Evolutionary conservation across 1,140 invertebrate genomes (phyloP).

Genomic region (Piezodorus guildinii): DNA sequence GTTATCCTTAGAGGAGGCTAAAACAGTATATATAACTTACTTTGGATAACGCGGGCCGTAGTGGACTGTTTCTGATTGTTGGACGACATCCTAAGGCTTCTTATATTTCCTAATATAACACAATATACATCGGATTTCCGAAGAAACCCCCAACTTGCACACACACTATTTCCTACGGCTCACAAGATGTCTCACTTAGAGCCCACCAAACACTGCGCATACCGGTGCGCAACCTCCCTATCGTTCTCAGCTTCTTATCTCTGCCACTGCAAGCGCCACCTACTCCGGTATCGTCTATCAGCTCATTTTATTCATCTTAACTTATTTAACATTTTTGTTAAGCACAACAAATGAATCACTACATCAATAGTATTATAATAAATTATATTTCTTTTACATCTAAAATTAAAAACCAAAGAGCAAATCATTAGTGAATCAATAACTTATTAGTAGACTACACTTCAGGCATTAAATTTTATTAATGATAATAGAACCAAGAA

Average conservation of each 20-base stretch:
- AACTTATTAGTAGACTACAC: no score
- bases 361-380: no score
- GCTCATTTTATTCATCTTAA: no score
- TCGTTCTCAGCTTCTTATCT: neutral
- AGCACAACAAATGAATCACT: no score
- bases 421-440: no score
- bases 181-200: conserved; percentile 25
- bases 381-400: no score
- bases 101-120: conserved; percentile 21
- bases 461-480: no score
- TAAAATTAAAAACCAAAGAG: no score
- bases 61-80: conserved; percentile 54
- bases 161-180: conserved; percentile 24
- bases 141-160: conserved; percentile 26
- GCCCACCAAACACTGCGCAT: conserved; percentile 25
- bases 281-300: neutral
- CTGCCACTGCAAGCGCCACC: conserved; percentile 1
- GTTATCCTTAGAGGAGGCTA: neutral
- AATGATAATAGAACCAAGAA: no score
- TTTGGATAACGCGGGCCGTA: conserved; percentile 60
- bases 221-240: conserved; percentile 20
- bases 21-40: conserved; percentile 39
- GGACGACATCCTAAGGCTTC: conserved; percentile 38
- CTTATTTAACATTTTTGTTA: no score
- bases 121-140: conserved; percentile 28